Evolutionary conservation across 2,797 vertebrate species (phyloP), one percentile per base, ranked within the genome.

Genomic region (Danio choprae): DNA sequence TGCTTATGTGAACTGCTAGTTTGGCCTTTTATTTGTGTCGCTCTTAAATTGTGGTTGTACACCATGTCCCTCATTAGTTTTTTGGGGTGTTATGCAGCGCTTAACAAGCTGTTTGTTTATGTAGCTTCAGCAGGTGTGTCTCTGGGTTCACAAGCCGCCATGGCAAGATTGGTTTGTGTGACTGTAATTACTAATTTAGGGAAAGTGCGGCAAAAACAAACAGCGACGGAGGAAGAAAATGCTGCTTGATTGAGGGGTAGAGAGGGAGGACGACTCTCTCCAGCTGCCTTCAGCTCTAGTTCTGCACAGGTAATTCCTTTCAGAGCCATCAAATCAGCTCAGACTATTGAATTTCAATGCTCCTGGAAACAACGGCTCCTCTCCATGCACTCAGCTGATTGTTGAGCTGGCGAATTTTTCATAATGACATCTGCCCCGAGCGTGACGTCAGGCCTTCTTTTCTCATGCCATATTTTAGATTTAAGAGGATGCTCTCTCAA

Each of bases 111-210:
- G 84, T 88, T 90, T 90, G 86, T 94, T 90, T 90, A 88, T 80
- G 86, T 80, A 55, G 69, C 88, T 87, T 83, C 74, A 86, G 90
- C 89, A 94, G 91, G 92, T 93, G 91, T 90, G 88, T 87, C 86
- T 90, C 83, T 88, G 78, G 86, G 86, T 92, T 92, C 80, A 77
- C 70, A 63, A 80, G 88, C 85, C 85, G 84, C 85, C 86, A 81
- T 68, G 85, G 89, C 82, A 89, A 93, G 90, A 92, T 90, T 91
- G 91, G 88, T 87, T 90, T 88, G 91, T 88, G 91, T 79, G 88
- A 90, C 87, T 92, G 89, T 93, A 93, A 93, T 94, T 92, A 90
- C 90, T 93, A 92, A 93, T 94, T 94, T 94, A 92, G 89, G 87
- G 89, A 90, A 81, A 93, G 90, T 91, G 90, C 70, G 71, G 87